phyloP scores from a whole-genome alignment of 2,797 vertebrate species.

The Gallinago nigripennis region DNA sequence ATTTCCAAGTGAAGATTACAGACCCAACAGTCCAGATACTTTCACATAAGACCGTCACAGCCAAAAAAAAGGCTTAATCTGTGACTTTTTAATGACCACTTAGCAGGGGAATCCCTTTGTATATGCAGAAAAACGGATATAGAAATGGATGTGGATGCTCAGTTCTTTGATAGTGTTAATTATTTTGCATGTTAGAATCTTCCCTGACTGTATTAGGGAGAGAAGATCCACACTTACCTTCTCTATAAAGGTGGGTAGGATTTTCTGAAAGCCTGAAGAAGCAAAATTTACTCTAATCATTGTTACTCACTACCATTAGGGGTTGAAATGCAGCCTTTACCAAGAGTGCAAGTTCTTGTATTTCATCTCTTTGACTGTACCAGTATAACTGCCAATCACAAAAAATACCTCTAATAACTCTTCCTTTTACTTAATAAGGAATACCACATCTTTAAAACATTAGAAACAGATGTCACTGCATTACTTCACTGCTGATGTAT shows the following conservation, averaged over 20 bases:
- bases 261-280: background rate
- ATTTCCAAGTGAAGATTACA: background rate
- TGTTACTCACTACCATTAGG: background rate
- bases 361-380: conserved; percentile 46
- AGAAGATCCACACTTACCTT: background rate
- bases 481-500: conserved; percentile 83
- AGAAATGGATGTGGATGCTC: background rate
- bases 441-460: conserved; percentile 75
- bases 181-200: background rate
- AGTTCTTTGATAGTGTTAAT: background rate
- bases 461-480: conserved; percentile 79
- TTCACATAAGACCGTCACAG: rapidly evolving
- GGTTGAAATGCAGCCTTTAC: conserved; percentile 4
- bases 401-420: conserved; percentile 66
- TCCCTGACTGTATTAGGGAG: background rate
- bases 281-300: background rate
- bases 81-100: background rate
- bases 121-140: background rate
- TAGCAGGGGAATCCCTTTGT: background rate
- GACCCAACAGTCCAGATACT: background rate
- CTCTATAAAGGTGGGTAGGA: background rate
- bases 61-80: background rate
- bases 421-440: conserved; percentile 72
- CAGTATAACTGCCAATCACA: conserved; percentile 57
- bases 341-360: conserved; percentile 38